Evolutionary conservation across 2,113 vertebrate genomes (phyloP), one percentile per base, ranked within the genome.

Genomic region (Rousettus leschenaultii): DNA sequence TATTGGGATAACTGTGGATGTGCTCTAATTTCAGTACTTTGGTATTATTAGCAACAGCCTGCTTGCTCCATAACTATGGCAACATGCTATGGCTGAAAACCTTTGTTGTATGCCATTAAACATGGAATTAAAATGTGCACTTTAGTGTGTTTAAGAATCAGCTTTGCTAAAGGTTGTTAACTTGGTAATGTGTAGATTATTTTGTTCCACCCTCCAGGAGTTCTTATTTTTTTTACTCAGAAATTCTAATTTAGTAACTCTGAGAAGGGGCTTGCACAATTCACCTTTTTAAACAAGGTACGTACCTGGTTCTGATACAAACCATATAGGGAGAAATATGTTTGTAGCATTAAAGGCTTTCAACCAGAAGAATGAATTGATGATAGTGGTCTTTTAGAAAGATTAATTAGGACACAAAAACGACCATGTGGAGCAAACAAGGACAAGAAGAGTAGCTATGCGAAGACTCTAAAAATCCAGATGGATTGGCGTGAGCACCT

Each of bases 191-290:
- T 84, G 51, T 3, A 78, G n/a, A 83, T 48, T 78, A 66, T 83
- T 93, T 55, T 40, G 48, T 83, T 91, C 77, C 7, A 61, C 2
- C 5, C 51, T 55, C 6, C 1, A 88, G 15, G 51, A 51, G 51
- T 51, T 51, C 51, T 51, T 51, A 14, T 51, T 51, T 18, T 45
- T 48, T 16, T 16, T 5, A 14, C 51, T 51, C 51, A 51, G 55
- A 83, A 82, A 80, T 86, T 87, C 38, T 89, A 92, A 73, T 71
- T 55, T 30, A 77, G 63, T 51, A 75, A 92, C 89, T 88, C 82
- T 93, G 19, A 68, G 59, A 93, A 55, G 59, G 15, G 33, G 48
- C 24, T 57, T 55, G 35, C 57, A 55, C 5, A 85, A 75, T 38
- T 26, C 5, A 6, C 15, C 35, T 68, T 96, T 66, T 83, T 65